phyloP scores from a whole-genome alignment of 1,140 invertebrate genomes.

The Drosophila orosa region DNA sequence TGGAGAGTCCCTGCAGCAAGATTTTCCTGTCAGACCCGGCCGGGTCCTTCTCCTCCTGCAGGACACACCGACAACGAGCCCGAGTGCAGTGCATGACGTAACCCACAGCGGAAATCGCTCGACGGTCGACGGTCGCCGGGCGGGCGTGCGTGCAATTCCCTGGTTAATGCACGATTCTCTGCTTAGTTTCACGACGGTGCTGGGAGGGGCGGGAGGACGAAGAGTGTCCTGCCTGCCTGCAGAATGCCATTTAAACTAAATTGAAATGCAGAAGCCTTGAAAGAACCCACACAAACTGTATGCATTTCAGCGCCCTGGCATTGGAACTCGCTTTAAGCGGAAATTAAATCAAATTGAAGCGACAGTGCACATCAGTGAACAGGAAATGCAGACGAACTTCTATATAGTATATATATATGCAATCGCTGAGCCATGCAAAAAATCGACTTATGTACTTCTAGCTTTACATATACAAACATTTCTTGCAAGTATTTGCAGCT shows the following conservation, averaged over 20 bases:
- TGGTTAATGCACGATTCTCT: slow-evolving; percentile 43
- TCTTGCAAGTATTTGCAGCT: slow-evolving; percentile 6
- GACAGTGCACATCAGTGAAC: slow-evolving; percentile 34
- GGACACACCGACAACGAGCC: slow-evolving; percentile 12
- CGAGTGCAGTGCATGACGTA: slow-evolving; percentile 68
- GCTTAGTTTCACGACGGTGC: slow-evolving; percentile 23
- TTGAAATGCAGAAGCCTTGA: slow-evolving; percentile 52
- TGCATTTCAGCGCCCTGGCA: slow-evolving; percentile 16
- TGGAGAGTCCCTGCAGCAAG: slow-evolving; percentile 57
- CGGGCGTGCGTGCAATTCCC: slow-evolving; percentile 56
- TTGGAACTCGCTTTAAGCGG: slow-evolving; percentile 32
- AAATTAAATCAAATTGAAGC: slow-evolving; percentile 52
- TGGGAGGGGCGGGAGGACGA: too few relatives aligned
- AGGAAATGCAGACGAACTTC: slow-evolving; percentile 19
- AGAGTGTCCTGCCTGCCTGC: slow-evolving; percentile 7
- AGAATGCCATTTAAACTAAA: slow-evolving; percentile 58
- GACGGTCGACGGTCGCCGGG: slow-evolving; percentile 57
- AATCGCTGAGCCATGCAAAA: slow-evolving; percentile 11
- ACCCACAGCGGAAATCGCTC: slow-evolving; percentile 73
- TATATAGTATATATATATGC: not conserved
- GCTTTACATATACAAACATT: not conserved
- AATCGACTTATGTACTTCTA: slow-evolving; percentile 6
- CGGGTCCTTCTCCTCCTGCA: not conserved
- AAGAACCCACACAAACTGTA: slow-evolving; percentile 28
- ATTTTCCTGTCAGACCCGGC: slow-evolving; percentile 49